Base-by-base conservation (phyloP, 2,888 invertebrate genomes). In the Catonia carolina region DNA sequence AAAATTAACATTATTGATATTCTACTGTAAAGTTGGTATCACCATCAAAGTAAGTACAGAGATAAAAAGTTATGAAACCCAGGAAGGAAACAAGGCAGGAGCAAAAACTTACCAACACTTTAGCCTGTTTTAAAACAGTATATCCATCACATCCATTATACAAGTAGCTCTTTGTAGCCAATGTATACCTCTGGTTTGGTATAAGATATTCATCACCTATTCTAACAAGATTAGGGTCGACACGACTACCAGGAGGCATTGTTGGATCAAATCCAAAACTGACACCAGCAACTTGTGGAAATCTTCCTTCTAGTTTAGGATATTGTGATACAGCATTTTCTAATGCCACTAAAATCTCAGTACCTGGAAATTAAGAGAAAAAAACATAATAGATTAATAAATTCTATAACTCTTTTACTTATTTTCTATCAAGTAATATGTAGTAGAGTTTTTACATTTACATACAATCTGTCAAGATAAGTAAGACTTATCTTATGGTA, bases 321-420 rank as follows among this genome's bases (percentile, higher is more conserved):
- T 89, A 93, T 69, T 86, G 84, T 60, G 82, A 83, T 22, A 94
- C 92, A 0, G 87, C 80, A 69, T 94, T 94, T 72, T 94, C 94
- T 54, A 94, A 69, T 0, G 85, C 84, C 55, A 80, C 77, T 62
- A 89, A 72, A 15, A 93, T 69, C 58, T 80, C 78, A 41, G 78
- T 73, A 0, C 92, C 82, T 80, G 64, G 54, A 67, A 63, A 59
- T 45, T 2, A n/a, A 57, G 15, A 55, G 53, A 27, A 27, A 4
- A 27, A 27, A 4, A 27, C 8, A 27, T 6, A 27, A 27, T 8
- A 27, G 27, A 27, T 27, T 27, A n/a, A n/a, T n/a, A n/a, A n/a
- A n/a, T n/a, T n/a, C n/a, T n/a, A n/a, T n/a, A n/a, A n/a, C n/a
- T n/a, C 37, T 41, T 41, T 14, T 12, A 14, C 15, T 41, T 41